These are phyloP conservation scores for Diachasmimorpha longicaudata DNA, from an alignment of 1,140 invertebrate species.

Conservation along the genomic window DNA sequence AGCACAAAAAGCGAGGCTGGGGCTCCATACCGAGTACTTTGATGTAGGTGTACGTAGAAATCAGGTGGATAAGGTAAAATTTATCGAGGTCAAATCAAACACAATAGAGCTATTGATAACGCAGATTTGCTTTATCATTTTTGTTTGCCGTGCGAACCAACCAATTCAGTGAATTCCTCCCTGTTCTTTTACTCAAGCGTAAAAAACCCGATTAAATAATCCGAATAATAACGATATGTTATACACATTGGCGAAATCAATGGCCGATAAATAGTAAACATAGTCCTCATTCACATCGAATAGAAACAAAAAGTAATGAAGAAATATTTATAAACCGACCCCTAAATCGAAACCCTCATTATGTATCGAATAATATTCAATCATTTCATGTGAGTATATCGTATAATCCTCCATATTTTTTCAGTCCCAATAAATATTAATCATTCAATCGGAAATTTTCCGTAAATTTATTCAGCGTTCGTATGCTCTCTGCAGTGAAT, in stretches of 20 bases:
- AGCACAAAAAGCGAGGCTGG: slow-evolving; percentile 5
- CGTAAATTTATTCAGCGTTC: not conserved
- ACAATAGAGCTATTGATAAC: not conserved
- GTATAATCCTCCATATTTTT: not conserved
- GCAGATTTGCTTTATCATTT: not conserved
- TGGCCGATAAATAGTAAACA: not conserved
- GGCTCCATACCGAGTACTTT: not conserved
- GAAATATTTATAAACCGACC: too few relatives aligned
- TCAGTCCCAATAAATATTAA: not conserved
- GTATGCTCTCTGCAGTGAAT: not conserved
- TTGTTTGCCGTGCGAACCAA: not conserved
- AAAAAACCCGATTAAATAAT: not conserved
- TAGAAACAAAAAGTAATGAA: too few relatives aligned
- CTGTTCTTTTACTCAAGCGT: not conserved
- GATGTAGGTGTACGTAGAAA: not conserved
- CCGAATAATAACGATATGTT: not conserved
- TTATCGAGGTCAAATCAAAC: slow-evolving; percentile 8
- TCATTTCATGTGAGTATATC: not conserved
- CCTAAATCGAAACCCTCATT: not conserved
- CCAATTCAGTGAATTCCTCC: not conserved
- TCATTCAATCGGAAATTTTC: not conserved
- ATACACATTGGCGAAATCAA: not conserved
- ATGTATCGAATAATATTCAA: not conserved
- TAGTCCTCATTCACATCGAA: not conserved
- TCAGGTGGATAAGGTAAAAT: slow-evolving; percentile 18